Conservation (phyloP, 1,140 invertebrate genomes). For the Cotesia glomerata region DNA sequence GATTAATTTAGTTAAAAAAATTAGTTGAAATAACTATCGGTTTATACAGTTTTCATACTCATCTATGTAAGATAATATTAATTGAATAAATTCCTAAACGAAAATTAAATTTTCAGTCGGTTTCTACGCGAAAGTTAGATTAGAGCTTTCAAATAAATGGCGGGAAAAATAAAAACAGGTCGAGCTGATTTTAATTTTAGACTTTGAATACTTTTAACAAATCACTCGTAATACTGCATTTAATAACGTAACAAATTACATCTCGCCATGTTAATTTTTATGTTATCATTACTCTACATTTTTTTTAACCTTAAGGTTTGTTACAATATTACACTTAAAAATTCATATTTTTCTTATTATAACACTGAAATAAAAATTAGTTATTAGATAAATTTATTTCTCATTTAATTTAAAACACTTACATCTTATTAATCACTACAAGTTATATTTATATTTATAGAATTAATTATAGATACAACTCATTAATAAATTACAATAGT, state of each 20-base stretch:
- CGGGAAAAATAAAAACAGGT: conserved; percentile 4
- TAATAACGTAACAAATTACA: not conserved
- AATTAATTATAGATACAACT: not conserved
- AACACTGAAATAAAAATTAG: no score
- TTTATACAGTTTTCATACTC: no score
- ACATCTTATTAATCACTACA: no score
- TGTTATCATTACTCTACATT: conserved; percentile 23
- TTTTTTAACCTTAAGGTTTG: conserved; percentile 24
- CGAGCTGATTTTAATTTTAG: conserved; percentile 27
- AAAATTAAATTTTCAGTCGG: no score
- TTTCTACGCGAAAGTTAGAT: no score
- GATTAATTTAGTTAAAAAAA: no score
- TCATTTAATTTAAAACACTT: no score
- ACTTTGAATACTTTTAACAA: not conserved
- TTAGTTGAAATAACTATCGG: no score
- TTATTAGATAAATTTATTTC: no score
- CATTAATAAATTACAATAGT: not conserved
- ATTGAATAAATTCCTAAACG: no score
- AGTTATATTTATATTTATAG: not conserved
- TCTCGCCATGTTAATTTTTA: conserved; percentile 17
- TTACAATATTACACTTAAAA: not conserved
- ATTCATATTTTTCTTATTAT: not conserved
- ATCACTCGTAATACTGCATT: conserved; percentile 17
- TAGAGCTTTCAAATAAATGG: conserved; percentile 7
- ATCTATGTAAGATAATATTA: no score